Percentiles rank a stretch among this genome's conserved stretches.
These are phyloP conservation scores for Riptortus pedestris DNA, from an alignment of 1,140 invertebrate genomes.

Conservation along the genomic window DNA sequence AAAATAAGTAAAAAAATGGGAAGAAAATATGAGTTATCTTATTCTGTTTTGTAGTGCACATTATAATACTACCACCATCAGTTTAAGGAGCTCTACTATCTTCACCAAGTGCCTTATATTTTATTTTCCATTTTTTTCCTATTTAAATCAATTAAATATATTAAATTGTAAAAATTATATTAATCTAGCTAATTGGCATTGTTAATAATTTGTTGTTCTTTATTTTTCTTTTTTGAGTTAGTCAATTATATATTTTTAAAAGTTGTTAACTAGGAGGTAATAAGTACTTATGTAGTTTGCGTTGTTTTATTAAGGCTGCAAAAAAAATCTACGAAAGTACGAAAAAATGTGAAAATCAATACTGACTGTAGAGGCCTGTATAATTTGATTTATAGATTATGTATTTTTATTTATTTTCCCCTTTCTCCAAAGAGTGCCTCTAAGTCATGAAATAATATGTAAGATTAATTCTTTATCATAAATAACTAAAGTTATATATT, in stretches of 20 bases:
- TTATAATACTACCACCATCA: too few relatives aligned
- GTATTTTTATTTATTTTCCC: constrained; percentile 10
- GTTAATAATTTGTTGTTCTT: constrained; percentile 3
- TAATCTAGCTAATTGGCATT: neutral
- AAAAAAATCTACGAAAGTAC: too few relatives aligned
- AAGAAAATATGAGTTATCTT: neutral
- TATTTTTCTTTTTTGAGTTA: neutral
- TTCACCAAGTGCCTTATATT: constrained; percentile 15
- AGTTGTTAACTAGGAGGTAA: neutral
- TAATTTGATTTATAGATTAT: constrained; percentile 9
- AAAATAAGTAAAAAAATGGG: neutral
- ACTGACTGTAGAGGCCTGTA: constrained; percentile 15
- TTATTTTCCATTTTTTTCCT: neutral
- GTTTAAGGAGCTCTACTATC: too few relatives aligned
- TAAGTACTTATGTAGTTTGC: constrained; percentile 3
- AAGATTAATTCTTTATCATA: constrained; percentile 11
- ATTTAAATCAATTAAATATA: neutral
- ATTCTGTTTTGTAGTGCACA: constrained; percentile 2
- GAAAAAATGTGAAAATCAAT: neutral
- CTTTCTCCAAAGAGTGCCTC: constrained; percentile 25
- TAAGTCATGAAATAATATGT: constrained; percentile 25
- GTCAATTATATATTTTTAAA: neutral
- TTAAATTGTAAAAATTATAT: neutral
- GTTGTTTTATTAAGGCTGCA: neutral
- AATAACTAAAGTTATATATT: constrained; percentile 1